Evolutionary conservation across 2,888 invertebrate genomes (phyloP).

Genomic region (Drosophila suboccidentalis): DNA sequence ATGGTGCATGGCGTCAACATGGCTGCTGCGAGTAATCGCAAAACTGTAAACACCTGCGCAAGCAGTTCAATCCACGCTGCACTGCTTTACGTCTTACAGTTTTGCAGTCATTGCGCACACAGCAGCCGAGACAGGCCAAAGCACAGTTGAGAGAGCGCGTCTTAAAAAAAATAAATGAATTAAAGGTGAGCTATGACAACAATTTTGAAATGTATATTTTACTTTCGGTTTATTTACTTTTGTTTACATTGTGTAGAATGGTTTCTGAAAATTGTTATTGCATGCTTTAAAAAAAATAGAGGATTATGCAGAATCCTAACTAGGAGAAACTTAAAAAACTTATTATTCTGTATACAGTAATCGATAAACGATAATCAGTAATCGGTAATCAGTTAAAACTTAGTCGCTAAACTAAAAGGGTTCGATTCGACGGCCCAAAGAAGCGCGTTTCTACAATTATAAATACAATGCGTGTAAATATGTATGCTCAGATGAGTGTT

Average conservation of each 20-base stretch:
- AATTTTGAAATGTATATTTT: conserved; percentile 40
- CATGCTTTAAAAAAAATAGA: conserved; percentile 33
- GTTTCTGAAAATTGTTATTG: conserved; percentile 32
- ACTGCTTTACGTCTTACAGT: conserved; percentile 48
- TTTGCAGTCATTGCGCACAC: conserved; percentile 14
- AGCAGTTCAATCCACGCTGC: conserved; percentile 25
- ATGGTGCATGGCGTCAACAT: conserved; percentile 36
- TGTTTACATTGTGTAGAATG: conserved; percentile 42
- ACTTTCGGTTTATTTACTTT: conserved; percentile 35
- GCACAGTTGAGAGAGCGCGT: conserved; percentile 4
- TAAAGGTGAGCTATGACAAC: conserved; percentile 29
- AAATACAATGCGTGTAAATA: conserved; percentile 68
- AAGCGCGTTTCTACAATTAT: conserved; percentile 51
- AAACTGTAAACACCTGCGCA: conserved; percentile 35
- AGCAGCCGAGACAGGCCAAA: conserved; percentile 30
- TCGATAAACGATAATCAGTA: conserved; percentile 19
- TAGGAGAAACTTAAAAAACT: conserved; percentile 58
- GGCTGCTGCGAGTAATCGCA: conserved; percentile 37
- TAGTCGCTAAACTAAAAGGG: conserved; percentile 58
- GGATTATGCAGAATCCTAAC: conserved; percentile 46
- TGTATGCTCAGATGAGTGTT: conserved; percentile 30
- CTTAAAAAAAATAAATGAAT: conserved; percentile 1
- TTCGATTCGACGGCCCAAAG: conserved; percentile 40
- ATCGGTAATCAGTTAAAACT: conserved; percentile 65
- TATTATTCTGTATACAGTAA: conserved; percentile 27